Evolutionary conservation across 1,140 invertebrate genomes (phyloP).

Genomic region (Drosophila suzukii): DNA sequence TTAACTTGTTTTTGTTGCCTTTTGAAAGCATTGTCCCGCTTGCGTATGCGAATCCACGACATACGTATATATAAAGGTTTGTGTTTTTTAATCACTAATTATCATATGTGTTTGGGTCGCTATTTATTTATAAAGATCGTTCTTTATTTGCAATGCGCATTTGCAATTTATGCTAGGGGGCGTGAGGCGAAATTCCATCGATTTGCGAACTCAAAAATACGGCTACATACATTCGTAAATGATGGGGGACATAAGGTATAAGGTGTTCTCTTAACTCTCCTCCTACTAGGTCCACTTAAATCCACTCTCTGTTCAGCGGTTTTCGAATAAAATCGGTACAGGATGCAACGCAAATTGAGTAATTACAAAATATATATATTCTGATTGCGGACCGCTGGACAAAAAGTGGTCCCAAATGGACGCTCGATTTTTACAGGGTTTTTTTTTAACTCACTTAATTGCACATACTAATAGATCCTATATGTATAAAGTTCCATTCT

Average conservation of each 20-base stretch:
- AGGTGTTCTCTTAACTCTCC: neutral
- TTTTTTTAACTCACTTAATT: slow-evolving; percentile 63
- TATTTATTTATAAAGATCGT: slow-evolving; percentile 38
- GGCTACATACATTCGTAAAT: slow-evolving; percentile 58
- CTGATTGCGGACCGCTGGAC: neutral
- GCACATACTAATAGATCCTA: slow-evolving; percentile 65
- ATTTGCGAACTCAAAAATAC: slow-evolving; percentile 54
- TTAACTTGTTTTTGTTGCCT: slow-evolving; percentile 39
- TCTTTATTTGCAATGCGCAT: slow-evolving; percentile 27
- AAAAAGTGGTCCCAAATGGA: neutral
- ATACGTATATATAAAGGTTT: slow-evolving; percentile 29
- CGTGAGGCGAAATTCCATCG: slow-evolving; percentile 13
- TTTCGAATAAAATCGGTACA: neutral
- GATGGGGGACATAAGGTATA: slow-evolving; percentile 9
- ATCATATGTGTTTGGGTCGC: slow-evolving; percentile 42
- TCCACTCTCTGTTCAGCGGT: neutral
- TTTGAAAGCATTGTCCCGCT: slow-evolving; percentile 48
- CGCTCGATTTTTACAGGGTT: slow-evolving; percentile 17
- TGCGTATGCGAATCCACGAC: neutral
- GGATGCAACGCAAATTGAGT: neutral
- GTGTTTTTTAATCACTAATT: slow-evolving; percentile 49
- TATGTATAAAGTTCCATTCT: slow-evolving; percentile 35
- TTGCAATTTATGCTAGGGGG: slow-evolving; percentile 50
- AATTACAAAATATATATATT: slow-evolving; percentile 7
- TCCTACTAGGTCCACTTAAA: neutral